A percentile compares a stretch with the other conserved stretches of the same genome.
Evolutionary conservation across 2,888 invertebrate species (phyloP).

Genomic region (Apamea monoglypha): DNA sequence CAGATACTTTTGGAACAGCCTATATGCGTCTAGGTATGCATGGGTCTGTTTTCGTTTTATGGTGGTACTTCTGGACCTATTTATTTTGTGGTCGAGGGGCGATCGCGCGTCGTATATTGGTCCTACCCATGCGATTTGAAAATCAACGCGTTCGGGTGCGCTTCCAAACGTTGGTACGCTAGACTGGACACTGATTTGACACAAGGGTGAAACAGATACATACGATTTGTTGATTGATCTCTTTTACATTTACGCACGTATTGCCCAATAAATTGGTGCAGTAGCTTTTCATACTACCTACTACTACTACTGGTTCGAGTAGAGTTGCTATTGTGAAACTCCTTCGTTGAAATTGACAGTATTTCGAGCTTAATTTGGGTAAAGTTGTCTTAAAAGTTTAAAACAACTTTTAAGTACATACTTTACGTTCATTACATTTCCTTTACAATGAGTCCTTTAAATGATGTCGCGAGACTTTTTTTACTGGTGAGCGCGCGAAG

Average conservation of each 20-base stretch:
- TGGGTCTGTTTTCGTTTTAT: background rate
- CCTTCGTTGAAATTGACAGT: background rate
- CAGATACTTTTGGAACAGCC: background rate
- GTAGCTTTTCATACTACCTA: background rate
- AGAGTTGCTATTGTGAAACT: background rate
- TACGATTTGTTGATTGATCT: conserved; percentile 3
- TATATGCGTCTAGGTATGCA: background rate
- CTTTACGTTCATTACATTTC: too few species aligned
- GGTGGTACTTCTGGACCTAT: background rate
- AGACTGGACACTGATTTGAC: conserved; percentile 29
- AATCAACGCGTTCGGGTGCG: conserved; percentile 60
- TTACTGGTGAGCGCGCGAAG: background rate
- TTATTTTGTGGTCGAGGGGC: conserved; percentile 33
- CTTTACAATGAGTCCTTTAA: background rate
- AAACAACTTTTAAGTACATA: background rate
- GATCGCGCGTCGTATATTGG: conserved; percentile 73
- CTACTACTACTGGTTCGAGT: too few species aligned
- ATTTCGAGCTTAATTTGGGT: too few species aligned
- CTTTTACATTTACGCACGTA: background rate
- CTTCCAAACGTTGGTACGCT: conserved; percentile 11
- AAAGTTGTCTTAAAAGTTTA: too few species aligned
- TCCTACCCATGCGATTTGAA: conserved; percentile 75
- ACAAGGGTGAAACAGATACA: conserved; percentile 3
- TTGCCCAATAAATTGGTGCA: background rate
- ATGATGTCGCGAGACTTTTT: background rate